phyloP scores from a whole-genome alignment of 2,888 invertebrate genomes.

The Disparrhopalites patrizii region DNA sequence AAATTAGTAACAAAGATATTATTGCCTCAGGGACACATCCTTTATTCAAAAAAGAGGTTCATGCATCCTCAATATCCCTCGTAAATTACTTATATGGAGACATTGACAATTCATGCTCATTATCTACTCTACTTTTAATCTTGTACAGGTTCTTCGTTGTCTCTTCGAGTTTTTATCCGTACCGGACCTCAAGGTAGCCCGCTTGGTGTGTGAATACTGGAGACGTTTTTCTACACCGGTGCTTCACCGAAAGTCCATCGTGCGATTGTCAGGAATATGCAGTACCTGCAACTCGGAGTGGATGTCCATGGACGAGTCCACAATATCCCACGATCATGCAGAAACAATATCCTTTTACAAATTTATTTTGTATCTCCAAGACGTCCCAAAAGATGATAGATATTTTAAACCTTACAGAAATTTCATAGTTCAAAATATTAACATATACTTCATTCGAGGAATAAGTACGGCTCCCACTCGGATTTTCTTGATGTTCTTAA shows the following conservation, averaged over 20 bases:
- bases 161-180: conserved; percentile 4
- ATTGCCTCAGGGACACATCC: background rate
- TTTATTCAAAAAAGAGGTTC: background rate
- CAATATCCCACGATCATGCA: conserved; percentile 5
- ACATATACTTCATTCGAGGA: conserved; percentile 20
- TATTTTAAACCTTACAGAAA: conserved; percentile 3
- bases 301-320: background rate
- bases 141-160: background rate
- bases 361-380: conserved; percentile 10
- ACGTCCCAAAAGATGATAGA: background rate
- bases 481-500: conserved; percentile 16
- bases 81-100: background rate
- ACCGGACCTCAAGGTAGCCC: conserved; percentile 10
- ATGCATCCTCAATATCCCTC: background rate
- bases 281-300: conserved; percentile 18
- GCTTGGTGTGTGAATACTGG: conserved; percentile 21
- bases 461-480: conserved; percentile 18
- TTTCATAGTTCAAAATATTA: conserved; percentile 19
- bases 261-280: conserved; percentile 14
- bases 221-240: conserved; percentile 18
- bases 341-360: conserved; percentile 19
- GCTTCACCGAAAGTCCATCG: conserved; percentile 1
- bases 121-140: background rate
- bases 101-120: background rate
- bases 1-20: background rate